phyloP scores from a whole-genome alignment of 2,888 invertebrate genomes.

The Pardosa pseudoannulata region DNA sequence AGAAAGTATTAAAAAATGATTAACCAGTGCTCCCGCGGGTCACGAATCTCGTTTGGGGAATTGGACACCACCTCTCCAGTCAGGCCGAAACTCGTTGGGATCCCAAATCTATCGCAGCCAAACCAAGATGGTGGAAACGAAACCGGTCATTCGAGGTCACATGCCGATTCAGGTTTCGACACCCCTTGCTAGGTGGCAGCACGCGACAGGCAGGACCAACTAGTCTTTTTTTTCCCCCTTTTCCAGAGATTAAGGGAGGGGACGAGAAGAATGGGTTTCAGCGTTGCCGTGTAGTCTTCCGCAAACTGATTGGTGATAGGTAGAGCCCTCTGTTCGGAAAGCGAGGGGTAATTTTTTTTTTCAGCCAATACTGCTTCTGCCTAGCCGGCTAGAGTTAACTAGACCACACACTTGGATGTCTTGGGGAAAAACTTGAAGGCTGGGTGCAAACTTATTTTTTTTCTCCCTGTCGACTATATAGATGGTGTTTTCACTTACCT shows the following conservation, averaged over 20 bases:
- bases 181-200: conserved; percentile 59
- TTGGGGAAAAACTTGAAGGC: not conserved
- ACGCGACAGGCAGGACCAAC: conserved; percentile 19
- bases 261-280: not conserved
- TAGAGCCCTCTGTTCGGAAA: not conserved
- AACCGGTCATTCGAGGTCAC: conserved; percentile 67
- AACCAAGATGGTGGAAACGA: conserved; percentile 16
- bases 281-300: not conserved
- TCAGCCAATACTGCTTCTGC: not conserved
- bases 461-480: too few relatives aligned
- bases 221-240: not conserved
- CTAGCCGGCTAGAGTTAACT: not conserved
- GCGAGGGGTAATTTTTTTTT: not conserved
- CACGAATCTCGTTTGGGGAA: conserved; percentile 34
- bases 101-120: conserved; percentile 8
- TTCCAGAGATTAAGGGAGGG: not conserved
- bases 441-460: not conserved
- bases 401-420: not conserved
- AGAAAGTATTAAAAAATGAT: conserved; percentile 43
- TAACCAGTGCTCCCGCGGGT: conserved; percentile 29
- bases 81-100: conserved; percentile 12
- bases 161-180: conserved; percentile 50
- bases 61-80: conserved; percentile 35
- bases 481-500: not conserved
- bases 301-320: not conserved